These are phyloP conservation scores for Setipinna tenuifilis DNA, from an alignment of 2,797 vertebrate species.

Conservation along the genomic window DNA sequence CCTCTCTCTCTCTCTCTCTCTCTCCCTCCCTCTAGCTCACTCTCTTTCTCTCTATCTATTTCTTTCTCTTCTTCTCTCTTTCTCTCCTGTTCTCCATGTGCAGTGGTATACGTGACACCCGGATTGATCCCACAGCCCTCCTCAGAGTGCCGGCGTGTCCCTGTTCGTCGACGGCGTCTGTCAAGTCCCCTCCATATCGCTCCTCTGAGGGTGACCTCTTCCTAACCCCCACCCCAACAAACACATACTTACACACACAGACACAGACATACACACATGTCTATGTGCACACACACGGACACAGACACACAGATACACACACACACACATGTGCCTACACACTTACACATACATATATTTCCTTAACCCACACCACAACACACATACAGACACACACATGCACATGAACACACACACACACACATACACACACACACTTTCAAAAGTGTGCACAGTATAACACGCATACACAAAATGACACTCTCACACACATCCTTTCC, in stretches of 20 bases:
- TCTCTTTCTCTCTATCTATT: neutral
- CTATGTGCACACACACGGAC: too few relatives aligned
- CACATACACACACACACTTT: too few relatives aligned
- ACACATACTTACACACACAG: too few relatives aligned
- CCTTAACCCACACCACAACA: too few relatives aligned
- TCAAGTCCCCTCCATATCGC: slow-evolving; percentile 1
- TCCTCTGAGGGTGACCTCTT: slow-evolving; percentile 6
- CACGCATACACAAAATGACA: neutral
- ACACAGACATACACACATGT: too few relatives aligned
- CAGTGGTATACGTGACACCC: neutral
- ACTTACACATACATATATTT: too few relatives aligned
- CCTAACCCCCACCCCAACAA: slow-evolving; percentile 5
- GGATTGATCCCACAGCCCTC: neutral
- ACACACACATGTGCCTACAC: too few relatives aligned
- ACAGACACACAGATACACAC: too few relatives aligned
- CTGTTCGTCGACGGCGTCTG: neutral
- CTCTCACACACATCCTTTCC: neutral
- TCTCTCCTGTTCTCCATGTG: neutral
- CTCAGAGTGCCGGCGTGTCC: neutral
- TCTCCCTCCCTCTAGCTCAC: too few relatives aligned
- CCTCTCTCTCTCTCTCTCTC: neutral
- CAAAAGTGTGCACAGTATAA: too few relatives aligned
- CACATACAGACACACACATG: too few relatives aligned
- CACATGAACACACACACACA: too few relatives aligned
- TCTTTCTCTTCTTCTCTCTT: neutral